Conservation (phyloP, 2,113 vertebrate species). For the Zosterops borbonicus region DNA sequence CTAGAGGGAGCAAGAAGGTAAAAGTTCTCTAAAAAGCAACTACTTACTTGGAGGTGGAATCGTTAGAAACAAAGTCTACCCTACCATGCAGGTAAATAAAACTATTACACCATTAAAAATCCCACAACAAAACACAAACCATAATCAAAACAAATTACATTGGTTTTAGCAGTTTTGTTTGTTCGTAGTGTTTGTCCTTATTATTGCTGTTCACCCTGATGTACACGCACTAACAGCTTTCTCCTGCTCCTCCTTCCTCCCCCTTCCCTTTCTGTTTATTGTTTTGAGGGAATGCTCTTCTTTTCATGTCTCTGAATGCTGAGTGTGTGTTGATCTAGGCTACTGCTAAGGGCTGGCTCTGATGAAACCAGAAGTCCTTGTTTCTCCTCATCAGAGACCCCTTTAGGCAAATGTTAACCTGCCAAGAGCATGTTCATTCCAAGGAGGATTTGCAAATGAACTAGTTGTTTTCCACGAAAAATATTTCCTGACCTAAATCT, state of each 20-base stretch:
- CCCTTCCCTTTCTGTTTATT: background rate
- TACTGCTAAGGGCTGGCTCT: background rate
- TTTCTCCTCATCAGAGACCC: constrained; percentile 26
- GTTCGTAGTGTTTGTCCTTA: background rate
- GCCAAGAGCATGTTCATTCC: constrained; percentile 38
- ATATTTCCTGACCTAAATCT: constrained; percentile 36
- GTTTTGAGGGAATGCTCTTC: background rate
- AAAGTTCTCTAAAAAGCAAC: background rate
- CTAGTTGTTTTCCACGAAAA: background rate
- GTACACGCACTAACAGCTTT: background rate
- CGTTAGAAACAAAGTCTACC: background rate
- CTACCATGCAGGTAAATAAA: background rate
- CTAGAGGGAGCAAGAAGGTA: constrained; percentile 51
- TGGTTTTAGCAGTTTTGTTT: background rate
- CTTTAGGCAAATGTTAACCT: constrained; percentile 57
- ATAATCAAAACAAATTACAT: background rate
- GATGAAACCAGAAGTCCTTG: constrained; percentile 4
- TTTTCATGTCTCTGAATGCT: background rate
- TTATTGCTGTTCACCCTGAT: background rate
- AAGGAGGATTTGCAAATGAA: constrained; percentile 34
- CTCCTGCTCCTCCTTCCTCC: no score
- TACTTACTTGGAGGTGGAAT: background rate
- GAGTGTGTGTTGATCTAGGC: background rate
- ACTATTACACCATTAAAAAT: background rate
- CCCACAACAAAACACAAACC: background rate